phyloP scores from a whole-genome alignment of 2,113 vertebrate species.

The Lamprotornis superbus region DNA sequence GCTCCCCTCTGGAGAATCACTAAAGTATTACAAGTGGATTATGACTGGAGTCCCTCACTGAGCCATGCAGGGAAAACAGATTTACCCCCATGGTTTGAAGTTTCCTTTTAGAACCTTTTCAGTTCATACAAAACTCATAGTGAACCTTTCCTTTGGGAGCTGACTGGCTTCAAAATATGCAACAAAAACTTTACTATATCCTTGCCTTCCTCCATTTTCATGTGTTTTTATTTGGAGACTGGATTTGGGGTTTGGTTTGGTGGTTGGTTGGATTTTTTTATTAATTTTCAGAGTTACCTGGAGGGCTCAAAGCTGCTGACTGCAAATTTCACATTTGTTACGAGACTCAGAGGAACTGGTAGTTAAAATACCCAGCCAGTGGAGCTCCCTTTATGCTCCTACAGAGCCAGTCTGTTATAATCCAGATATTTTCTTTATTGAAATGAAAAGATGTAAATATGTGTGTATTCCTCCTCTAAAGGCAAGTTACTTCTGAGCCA shows the following conservation, averaged over 20 bases:
- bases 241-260: background rate
- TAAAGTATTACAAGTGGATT: accelerated
- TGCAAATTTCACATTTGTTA: background rate
- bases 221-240: background rate
- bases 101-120: background rate
- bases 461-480: background rate
- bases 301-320: constrained; percentile 21
- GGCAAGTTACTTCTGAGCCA: background rate
- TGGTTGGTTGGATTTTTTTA: background rate
- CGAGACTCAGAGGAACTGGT: background rate
- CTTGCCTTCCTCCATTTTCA: background rate
- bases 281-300: background rate
- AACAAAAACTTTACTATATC: background rate
- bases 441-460: background rate
- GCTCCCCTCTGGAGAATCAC: background rate
- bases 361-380: background rate
- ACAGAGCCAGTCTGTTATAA: background rate
- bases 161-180: background rate
- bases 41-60: background rate
- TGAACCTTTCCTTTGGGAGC: background rate
- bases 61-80: background rate
- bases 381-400: constrained; percentile 15
- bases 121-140: accelerated
- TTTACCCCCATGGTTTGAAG: background rate
- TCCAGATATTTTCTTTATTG: background rate